phyloP scores from a whole-genome alignment of 2,888 invertebrate species.

The Euzetes globulus region DNA sequence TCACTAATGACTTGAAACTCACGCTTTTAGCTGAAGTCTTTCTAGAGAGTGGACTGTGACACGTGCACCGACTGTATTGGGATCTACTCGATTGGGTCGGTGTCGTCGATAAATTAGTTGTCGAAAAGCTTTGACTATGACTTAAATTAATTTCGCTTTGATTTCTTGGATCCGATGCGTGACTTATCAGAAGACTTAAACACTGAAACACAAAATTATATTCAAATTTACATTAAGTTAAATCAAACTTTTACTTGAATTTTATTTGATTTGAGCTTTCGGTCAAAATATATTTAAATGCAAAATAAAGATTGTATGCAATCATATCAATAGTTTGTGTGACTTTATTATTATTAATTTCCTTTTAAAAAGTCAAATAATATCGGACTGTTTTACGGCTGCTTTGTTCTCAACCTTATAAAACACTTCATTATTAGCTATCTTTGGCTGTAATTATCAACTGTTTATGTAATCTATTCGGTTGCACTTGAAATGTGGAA shows the following conservation, averaged over 20 bases:
- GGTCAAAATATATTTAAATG: neutral
- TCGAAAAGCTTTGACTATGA: conserved; percentile 46
- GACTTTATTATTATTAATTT: neutral
- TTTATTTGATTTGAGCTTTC: neutral
- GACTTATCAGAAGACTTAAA: conserved; percentile 71
- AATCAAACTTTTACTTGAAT: neutral
- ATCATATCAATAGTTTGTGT: neutral
- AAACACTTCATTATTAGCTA: neutral
- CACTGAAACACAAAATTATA: conserved; percentile 54
- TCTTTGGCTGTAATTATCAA: neutral
- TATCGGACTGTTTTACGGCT: neutral
- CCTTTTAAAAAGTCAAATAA: neutral
- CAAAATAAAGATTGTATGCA: too few species aligned
- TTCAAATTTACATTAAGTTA: neutral
- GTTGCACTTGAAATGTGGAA: neutral
- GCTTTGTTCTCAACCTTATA: neutral
- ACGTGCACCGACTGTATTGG: conserved; percentile 1
- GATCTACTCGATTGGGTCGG: conserved; percentile 46
- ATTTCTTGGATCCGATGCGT: conserved; percentile 53
- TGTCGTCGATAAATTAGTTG: conserved; percentile 49
- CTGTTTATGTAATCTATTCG: neutral
- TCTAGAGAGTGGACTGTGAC: neutral
- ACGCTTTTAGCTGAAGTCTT: conserved; percentile 2
- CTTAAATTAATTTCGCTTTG: conserved; percentile 49
- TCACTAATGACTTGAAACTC: neutral